These are phyloP conservation scores for Melinaea menophilus DNA, from an alignment of 2,888 invertebrate genomes.

Conservation along the genomic window DNA sequence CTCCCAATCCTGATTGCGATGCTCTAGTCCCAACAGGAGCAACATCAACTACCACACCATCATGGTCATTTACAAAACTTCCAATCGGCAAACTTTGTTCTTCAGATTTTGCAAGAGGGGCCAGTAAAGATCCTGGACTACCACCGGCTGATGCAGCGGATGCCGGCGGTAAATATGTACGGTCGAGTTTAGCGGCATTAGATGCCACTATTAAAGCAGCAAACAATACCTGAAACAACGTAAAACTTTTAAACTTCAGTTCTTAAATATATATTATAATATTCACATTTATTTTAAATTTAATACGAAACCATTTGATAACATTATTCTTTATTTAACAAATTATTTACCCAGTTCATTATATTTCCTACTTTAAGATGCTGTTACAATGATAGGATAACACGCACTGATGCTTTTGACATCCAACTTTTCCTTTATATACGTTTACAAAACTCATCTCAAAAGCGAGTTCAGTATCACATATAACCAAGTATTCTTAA, in stretches of 20 bases:
- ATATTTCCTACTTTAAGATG: conserved; percentile 42
- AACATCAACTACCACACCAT: conserved; percentile 70
- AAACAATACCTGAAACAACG: conserved; percentile 49
- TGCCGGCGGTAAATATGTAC: conserved; percentile 56
- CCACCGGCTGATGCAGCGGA: conserved; percentile 62
- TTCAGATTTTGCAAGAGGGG: conserved; percentile 43
- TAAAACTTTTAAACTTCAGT: background rate
- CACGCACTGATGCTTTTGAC: conserved; percentile 54
- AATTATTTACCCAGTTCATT: conserved; percentile 59
- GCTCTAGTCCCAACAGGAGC: conserved; percentile 57
- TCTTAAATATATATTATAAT: conserved; percentile 7
- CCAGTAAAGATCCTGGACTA: conserved; percentile 46
- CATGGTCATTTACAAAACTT: conserved; percentile 58
- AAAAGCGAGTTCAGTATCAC: conserved; percentile 61
- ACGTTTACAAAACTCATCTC: conserved; percentile 60
- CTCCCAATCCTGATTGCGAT: conserved; percentile 56
- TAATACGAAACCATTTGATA: background rate
- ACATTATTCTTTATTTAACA: conserved; percentile 18
- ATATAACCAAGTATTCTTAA: conserved; percentile 31
- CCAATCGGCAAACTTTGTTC: conserved; percentile 50
- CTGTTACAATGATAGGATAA: conserved; percentile 48
- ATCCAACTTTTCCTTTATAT: conserved; percentile 63
- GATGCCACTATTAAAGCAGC: conserved; percentile 62
- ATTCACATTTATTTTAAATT: background rate
- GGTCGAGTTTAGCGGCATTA: conserved; percentile 60